phyloP scores from a whole-genome alignment of 2,797 vertebrate genomes.

The Nannoperca obscura region DNA sequence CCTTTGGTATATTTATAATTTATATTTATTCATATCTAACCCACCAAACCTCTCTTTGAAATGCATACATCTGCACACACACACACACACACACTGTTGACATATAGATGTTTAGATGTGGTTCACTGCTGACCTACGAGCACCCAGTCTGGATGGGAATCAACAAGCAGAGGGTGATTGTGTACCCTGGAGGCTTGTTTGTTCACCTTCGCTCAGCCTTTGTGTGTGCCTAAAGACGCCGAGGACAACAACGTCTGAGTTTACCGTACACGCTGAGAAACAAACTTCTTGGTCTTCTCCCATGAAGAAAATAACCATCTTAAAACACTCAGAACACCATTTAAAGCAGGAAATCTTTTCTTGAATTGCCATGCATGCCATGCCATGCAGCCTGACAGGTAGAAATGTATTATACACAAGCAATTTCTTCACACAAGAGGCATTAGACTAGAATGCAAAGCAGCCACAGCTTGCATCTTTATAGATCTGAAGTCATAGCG shows the following conservation, averaged over 20 bases:
- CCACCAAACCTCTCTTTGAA: neutral
- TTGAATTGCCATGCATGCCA: neutral
- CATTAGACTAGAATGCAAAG: constrained; percentile 4
- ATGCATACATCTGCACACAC: constrained; percentile 28
- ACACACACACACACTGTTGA: constrained; percentile 36
- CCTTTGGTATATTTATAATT: constrained; percentile 6
- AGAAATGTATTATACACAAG: constrained; percentile 18
- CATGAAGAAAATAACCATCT: neutral
- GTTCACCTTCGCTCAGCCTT: constrained; percentile 5
- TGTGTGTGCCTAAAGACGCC: neutral
- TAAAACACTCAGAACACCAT: neutral
- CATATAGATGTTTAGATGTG: constrained; percentile 30
- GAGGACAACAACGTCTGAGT: neutral
- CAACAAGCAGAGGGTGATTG: constrained; percentile 41
- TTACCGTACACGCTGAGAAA: neutral
- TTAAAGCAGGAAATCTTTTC: neutral
- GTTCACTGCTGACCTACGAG: constrained; percentile 25
- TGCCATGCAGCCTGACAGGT: constrained; percentile 23
- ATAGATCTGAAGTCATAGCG: constrained; percentile 24
- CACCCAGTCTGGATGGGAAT: constrained; percentile 12
- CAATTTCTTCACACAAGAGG: neutral
- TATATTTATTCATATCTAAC: constrained; percentile 10
- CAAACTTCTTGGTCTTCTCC: neutral
- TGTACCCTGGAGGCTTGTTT: constrained; percentile 34
- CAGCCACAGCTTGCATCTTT: constrained; percentile 14